Conservation (phyloP, 1,140 invertebrate genomes). For the Chelonus insularis region DNA sequence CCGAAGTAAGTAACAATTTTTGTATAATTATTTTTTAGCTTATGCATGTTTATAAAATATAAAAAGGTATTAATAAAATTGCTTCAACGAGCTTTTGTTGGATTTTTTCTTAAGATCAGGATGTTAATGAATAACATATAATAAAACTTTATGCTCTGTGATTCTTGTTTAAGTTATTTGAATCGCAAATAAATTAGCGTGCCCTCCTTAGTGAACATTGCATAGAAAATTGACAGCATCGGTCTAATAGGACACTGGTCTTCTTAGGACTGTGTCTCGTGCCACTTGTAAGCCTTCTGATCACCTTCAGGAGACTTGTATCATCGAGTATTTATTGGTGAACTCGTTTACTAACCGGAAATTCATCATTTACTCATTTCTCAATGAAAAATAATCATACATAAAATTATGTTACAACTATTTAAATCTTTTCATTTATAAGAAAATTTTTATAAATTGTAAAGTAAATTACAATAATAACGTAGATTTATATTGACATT, state of each 20-base stretch:
- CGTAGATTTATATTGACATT: too few species aligned
- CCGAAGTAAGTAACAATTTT: conserved; percentile 29
- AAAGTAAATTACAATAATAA: too few species aligned
- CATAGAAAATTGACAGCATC: conserved; percentile 14
- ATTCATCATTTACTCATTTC: conserved; percentile 27
- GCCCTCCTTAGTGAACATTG: conserved; percentile 6
- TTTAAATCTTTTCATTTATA: too few species aligned
- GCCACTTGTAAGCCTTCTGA: conserved; percentile 6
- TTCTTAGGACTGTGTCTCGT: neutral
- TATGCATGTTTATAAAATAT: too few species aligned
- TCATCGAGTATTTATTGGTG: conserved; percentile 23
- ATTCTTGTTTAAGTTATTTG: too few species aligned
- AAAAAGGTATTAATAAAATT: too few species aligned
- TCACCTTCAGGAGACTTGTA: conserved; percentile 8
- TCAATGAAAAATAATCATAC: neutral
- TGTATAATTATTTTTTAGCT: conserved; percentile 11
- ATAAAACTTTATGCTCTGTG: too few species aligned
- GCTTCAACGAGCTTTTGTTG: too few species aligned
- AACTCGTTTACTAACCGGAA: conserved; percentile 26
- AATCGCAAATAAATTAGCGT: neutral
- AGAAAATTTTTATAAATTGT: too few species aligned
- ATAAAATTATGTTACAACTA: too few species aligned
- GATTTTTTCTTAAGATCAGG: too few species aligned
- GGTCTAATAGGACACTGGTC: conserved; percentile 20
- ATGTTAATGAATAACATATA: too few species aligned